A percentile compares a stretch with the other conserved stretches of the same genome.
These are phyloP conservation scores for Halocynthia aurantium DNA, from an alignment of 23 tunicate species.

Conservation along the genomic window DNA sequence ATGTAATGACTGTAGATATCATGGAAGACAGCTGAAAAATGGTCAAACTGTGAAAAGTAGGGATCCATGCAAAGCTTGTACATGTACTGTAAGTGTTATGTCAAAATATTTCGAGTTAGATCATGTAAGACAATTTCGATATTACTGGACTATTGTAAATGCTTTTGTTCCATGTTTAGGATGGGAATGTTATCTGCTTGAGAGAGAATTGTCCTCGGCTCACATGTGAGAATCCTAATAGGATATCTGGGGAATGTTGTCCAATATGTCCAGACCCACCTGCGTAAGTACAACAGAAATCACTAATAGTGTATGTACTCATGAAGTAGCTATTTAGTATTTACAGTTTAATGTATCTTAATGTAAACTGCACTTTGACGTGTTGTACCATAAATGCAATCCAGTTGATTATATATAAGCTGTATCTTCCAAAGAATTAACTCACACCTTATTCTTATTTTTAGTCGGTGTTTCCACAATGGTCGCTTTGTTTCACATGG, in stretches of 20 bases:
- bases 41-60: constrained; percentile 33
- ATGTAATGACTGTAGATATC: constrained; percentile 62
- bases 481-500: constrained; percentile 18
- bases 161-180: constrained; percentile 14
- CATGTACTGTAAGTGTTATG: constrained; percentile 43
- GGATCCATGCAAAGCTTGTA: constrained; percentile 52
- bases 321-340: too few relatives aligned
- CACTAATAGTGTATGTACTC: too few relatives aligned
- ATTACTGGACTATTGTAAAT: neutral
- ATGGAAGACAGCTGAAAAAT: constrained; percentile 35
- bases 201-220: constrained; percentile 29
- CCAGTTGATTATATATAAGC: too few relatives aligned
- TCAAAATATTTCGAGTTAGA: neutral
- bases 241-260: constrained; percentile 39
- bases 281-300: constrained; percentile 2
- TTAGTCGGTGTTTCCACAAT: constrained; percentile 10
- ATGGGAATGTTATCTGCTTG: constrained; percentile 64
- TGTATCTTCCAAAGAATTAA: too few relatives aligned
- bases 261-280: constrained; percentile 37
- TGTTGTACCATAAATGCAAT: too few relatives aligned
- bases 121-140: neutral
- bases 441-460: neutral
- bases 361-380: too few relatives aligned
- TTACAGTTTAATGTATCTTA: too few relatives aligned
- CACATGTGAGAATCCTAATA: constrained; percentile 41